phyloP scores from a whole-genome alignment of 2,888 invertebrate genomes.

The Mythimna ferrago region DNA sequence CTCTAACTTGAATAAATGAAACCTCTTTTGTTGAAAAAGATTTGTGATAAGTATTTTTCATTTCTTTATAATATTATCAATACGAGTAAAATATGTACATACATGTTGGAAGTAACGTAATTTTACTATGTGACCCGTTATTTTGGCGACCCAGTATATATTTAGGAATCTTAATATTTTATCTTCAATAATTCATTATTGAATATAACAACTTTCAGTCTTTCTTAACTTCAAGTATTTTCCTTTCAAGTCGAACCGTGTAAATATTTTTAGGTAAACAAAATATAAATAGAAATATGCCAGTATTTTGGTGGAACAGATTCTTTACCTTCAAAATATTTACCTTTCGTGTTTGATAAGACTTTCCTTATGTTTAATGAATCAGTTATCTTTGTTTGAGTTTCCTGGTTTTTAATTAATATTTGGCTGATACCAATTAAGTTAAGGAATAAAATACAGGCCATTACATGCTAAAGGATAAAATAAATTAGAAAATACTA shows the following conservation, averaged over 20 bases:
- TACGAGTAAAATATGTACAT: too few relatives aligned
- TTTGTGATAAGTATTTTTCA: too few relatives aligned
- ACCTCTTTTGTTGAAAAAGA: too few relatives aligned
- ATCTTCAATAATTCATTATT: too few relatives aligned
- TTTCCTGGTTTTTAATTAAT: neutral
- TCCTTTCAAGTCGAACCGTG: neutral
- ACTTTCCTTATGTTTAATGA: slow-evolving; percentile 9
- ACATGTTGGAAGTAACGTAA: too few relatives aligned
- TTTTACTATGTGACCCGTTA: too few relatives aligned
- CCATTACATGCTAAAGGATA: neutral
- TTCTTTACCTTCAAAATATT: slow-evolving; percentile 21
- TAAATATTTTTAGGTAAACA: neutral
- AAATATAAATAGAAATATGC: neutral
- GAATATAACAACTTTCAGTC: neutral
- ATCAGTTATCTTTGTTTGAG: slow-evolving; percentile 15
- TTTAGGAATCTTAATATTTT: neutral
- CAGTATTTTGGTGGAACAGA: neutral
- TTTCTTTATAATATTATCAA: too few relatives aligned
- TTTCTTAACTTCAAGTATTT: neutral
- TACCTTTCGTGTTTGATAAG: slow-evolving; percentile 10
- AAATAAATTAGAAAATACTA: neutral
- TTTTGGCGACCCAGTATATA: neutral
- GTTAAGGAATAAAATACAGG: too few relatives aligned
- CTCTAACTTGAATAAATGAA: too few relatives aligned
- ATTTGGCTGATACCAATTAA: too few relatives aligned